Evolutionary conservation across 2,113 vertebrate genomes (phyloP).

Genomic region (Bos javanicus): DNA sequence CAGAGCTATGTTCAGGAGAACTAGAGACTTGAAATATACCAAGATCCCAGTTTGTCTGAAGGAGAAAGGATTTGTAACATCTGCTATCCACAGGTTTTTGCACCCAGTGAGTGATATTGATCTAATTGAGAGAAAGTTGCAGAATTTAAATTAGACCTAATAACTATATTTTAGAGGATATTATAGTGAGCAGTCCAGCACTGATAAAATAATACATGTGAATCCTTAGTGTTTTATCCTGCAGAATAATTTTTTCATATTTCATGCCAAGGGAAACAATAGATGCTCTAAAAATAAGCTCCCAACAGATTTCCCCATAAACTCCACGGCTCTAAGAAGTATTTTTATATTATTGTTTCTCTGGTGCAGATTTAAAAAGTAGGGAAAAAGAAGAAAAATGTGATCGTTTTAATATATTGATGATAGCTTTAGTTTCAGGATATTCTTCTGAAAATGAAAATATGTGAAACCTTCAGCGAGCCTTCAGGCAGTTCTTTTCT

Average conservation of each 20-base stretch:
- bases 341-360: slow-evolving; percentile 21
- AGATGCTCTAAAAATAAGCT: neutral
- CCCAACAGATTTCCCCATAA: neutral
- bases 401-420: slow-evolving; percentile 10
- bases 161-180: neutral
- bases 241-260: slow-evolving; percentile 16
- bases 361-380: neutral
- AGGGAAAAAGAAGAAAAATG: neutral
- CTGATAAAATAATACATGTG: neutral
- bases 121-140: neutral
- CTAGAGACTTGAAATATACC: neutral
- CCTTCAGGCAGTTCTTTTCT: neutral
- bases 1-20: neutral
- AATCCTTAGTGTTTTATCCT: neutral
- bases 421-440: neutral
- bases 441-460: slow-evolving; percentile 17
- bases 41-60: neutral
- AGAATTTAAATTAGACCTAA: slow-evolving; percentile 40
- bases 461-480: neutral
- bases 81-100: neutral
- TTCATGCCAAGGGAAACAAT: slow-evolving; percentile 26
- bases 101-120: neutral
- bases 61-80: neutral
- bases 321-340: neutral
- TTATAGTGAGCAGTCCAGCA: neutral